Conservation (phyloP, 2,797 vertebrate genomes). For the Sylvilagus floridanus region DNA sequence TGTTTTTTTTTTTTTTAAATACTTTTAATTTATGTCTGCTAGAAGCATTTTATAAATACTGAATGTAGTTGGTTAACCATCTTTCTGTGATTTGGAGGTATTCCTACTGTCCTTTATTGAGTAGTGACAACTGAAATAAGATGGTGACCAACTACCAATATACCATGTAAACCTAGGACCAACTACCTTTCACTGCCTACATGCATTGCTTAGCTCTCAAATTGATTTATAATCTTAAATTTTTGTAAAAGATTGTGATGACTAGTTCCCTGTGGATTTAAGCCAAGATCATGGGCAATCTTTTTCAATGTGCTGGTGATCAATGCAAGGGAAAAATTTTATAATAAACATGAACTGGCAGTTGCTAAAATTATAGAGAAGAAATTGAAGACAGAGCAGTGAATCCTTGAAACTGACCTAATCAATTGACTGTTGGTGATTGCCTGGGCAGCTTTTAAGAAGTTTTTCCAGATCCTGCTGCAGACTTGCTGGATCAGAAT, state of each 20-base stretch:
- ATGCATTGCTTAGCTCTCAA: neutral
- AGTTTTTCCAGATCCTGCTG: neutral
- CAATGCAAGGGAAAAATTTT: neutral
- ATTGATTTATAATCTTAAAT: neutral
- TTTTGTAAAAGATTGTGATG: conserved; percentile 14
- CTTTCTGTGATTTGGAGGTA: conserved; percentile 28
- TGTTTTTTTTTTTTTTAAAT: conserved; percentile 29
- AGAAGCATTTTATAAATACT: conserved; percentile 55
- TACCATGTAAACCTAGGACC: neutral
- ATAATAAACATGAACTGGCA: conserved; percentile 5
- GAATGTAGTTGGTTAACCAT: conserved; percentile 31
- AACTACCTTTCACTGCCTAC: neutral
- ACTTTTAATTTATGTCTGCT: conserved; percentile 54
- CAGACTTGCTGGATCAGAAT: neutral
- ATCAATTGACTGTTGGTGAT: neutral
- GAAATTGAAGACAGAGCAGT: neutral
- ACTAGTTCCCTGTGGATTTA: neutral
- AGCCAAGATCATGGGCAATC: neutral
- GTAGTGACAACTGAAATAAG: neutral
- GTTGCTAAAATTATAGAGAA: conserved; percentile 33
- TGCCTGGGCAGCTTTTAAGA: neutral
- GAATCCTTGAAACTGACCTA: neutral
- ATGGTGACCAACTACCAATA: neutral
- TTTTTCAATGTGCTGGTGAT: conserved; percentile 32
- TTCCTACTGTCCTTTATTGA: conserved; percentile 27